Percentiles rank a stretch among this genome's conserved stretches.
These are phyloP conservation scores for Cottoperca gobio DNA, from an alignment of 2,797 vertebrate genomes.

Conservation along the genomic window DNA sequence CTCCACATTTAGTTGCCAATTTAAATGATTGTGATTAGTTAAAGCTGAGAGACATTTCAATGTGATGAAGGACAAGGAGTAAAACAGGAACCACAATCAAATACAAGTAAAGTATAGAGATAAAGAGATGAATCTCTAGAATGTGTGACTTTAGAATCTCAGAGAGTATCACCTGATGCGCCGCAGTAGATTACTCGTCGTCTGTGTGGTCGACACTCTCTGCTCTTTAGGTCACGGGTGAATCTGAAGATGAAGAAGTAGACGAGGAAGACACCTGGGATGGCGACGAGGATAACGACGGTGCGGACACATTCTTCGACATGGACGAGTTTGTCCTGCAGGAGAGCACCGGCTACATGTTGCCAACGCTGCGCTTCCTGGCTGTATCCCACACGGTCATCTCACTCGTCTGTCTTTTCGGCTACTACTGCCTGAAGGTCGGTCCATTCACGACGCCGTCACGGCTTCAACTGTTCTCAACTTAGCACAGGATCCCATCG, in stretches of 20 bases:
- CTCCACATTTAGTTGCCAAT: background rate
- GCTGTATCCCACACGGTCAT: slow-evolving; percentile 94
- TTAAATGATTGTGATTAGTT: no score
- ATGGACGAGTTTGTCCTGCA: slow-evolving; percentile 97
- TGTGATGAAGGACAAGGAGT: background rate
- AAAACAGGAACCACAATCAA: background rate
- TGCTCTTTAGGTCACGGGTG: slow-evolving; percentile 89
- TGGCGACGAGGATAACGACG: slow-evolving; percentile 82
- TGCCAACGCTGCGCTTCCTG: slow-evolving; percentile 91
- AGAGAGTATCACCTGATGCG: no score
- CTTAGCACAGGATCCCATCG: background rate
- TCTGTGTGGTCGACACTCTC: background rate
- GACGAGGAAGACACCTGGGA: slow-evolving; percentile 86
- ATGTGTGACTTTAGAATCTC: no score
- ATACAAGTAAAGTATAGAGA: background rate
- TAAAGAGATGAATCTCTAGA: background rate
- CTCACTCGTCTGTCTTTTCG: slow-evolving; percentile 93
- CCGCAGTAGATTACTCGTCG: background rate
- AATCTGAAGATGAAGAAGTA: slow-evolving; percentile 79
- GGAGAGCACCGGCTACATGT: slow-evolving; percentile 97
- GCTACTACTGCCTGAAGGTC: slow-evolving; percentile 97
- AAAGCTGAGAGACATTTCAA: background rate
- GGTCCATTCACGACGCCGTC: accelerated
- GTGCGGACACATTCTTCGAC: slow-evolving; percentile 88
- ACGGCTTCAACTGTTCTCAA: background rate